phyloP scores from a whole-genome alignment of 2,888 invertebrate species.

The Tipula unca region DNA sequence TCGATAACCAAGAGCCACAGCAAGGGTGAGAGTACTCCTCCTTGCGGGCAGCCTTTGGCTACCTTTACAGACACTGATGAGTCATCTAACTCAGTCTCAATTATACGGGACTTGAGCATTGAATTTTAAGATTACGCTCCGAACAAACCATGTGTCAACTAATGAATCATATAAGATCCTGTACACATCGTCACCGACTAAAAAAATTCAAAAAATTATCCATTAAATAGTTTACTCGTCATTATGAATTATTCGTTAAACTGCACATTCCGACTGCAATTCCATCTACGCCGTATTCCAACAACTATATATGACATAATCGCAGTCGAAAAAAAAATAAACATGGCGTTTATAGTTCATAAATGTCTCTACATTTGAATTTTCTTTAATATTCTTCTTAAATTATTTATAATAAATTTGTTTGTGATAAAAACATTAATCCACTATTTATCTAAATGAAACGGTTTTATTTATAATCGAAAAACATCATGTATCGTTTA shows the following conservation, averaged over 20 bases:
- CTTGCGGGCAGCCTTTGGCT: too few relatives aligned
- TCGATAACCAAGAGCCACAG: too few relatives aligned
- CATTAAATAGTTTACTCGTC: background rate
- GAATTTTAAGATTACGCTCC: too few relatives aligned
- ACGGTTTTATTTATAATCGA: background rate
- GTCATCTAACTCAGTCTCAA: too few relatives aligned
- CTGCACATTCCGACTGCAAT: background rate
- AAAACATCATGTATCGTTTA: constrained; percentile 42
- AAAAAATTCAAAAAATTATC: background rate
- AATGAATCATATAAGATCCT: too few relatives aligned
- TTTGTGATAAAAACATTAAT: background rate
- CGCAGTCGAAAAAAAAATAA: background rate
- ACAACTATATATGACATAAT: background rate
- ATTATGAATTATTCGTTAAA: background rate
- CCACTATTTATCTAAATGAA: background rate
- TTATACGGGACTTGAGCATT: too few relatives aligned
- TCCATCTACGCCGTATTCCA: background rate
- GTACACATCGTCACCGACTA: background rate
- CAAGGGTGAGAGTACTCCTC: too few relatives aligned
- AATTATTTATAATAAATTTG: background rate
- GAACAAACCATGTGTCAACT: too few relatives aligned
- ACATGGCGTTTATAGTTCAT: background rate
- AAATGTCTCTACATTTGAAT: background rate
- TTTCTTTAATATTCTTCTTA: background rate
- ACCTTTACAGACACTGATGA: too few relatives aligned